These are phyloP conservation scores for Cynodonichthys magdalenae DNA, from an alignment of 2,797 vertebrate genomes.

Conservation along the genomic window DNA sequence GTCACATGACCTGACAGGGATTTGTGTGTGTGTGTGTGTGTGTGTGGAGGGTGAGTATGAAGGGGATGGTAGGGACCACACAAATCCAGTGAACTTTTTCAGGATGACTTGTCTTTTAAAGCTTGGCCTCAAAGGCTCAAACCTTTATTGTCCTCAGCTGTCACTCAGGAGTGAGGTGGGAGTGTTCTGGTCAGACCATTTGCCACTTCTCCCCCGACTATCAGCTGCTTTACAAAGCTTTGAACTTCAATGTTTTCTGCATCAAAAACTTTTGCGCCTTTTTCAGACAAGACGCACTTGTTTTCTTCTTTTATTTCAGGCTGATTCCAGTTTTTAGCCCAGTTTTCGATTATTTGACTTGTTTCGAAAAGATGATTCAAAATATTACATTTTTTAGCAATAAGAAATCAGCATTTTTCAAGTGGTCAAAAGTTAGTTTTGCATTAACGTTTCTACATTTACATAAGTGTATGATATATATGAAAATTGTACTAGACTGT, in stretches of 20 bases:
- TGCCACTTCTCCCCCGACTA: background rate
- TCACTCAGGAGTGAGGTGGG: conserved; percentile 33
- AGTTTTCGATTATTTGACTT: background rate
- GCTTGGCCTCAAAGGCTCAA: conserved; percentile 47
- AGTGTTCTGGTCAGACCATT: conserved; percentile 20
- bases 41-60: conserved; percentile 1
- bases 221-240: conserved; percentile 50
- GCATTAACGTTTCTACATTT: too few species aligned
- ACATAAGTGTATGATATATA: too few species aligned
- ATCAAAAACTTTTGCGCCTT: conserved; percentile 36
- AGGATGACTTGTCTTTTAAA: conserved; percentile 57
- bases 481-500: too few species aligned
- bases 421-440: too few species aligned
- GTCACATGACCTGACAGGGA: conserved; percentile 59
- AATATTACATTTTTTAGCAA: too few species aligned
- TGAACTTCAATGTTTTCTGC: conserved; percentile 46
- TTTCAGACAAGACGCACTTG: conserved; percentile 9
- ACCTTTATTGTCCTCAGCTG: conserved; percentile 57
- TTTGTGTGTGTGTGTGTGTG: conserved; percentile 49
- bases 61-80: conserved; percentile 35
- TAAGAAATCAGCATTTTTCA: too few species aligned
- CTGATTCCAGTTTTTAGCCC: background rate
- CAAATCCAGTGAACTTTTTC: conserved; percentile 51
- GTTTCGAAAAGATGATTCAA: too few species aligned
- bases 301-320: background rate